Evolutionary conservation across 2,113 vertebrate species (phyloP).

Genomic region (Sclerurus mexicanus): DNA sequence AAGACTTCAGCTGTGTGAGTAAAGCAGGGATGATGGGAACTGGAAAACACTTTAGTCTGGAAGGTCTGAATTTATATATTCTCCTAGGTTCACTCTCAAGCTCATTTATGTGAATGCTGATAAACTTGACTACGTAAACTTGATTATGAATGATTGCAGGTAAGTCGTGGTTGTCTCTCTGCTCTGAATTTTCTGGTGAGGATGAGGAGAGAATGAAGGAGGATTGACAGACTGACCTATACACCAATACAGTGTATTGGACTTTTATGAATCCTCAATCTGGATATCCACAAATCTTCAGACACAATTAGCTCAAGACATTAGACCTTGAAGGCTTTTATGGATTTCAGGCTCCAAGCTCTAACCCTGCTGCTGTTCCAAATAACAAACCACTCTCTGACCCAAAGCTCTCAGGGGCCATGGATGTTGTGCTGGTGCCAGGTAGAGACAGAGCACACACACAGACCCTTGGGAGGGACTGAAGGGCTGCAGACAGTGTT

Average conservation of each 20-base stretch:
- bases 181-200: background rate
- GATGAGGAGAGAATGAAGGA: background rate
- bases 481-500: background rate
- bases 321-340: background rate
- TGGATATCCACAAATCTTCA: background rate
- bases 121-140: background rate
- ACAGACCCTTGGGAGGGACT: background rate
- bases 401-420: background rate
- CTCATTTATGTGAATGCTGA: background rate
- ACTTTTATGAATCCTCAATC: rapidly evolving
- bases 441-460: background rate
- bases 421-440: background rate
- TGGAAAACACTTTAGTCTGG: background rate
- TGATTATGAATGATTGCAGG: background rate
- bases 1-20: background rate
- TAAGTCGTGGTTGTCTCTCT: background rate
- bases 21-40: background rate
- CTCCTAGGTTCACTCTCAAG: background rate
- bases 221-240: background rate
- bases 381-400: background rate
- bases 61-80: background rate
- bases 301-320: background rate
- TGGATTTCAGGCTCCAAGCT: background rate
- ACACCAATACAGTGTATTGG: rapidly evolving
- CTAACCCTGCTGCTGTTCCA: background rate